phyloP scores from a whole-genome alignment of 2,113 vertebrate genomes.

The Archilochus colubris region DNA sequence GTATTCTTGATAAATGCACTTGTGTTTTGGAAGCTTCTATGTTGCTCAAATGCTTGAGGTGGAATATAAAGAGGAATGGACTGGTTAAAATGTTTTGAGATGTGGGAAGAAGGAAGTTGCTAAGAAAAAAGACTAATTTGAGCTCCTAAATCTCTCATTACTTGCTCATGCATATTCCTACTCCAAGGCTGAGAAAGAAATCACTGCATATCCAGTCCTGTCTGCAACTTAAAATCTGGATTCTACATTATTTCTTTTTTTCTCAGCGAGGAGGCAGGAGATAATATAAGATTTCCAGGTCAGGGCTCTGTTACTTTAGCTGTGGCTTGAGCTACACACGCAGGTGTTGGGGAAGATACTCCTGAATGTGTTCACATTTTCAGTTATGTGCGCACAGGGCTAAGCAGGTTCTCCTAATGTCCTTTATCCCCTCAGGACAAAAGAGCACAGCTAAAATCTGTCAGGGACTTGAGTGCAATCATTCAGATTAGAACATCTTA shows the following conservation, averaged over 20 bases:
- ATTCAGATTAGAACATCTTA: neutral
- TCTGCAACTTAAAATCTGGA: neutral
- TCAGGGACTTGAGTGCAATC: neutral
- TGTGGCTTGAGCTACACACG: neutral
- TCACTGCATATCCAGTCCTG: constrained; percentile 1
- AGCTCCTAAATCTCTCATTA: constrained; percentile 52
- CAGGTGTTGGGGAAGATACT: neutral
- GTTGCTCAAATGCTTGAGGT: constrained; percentile 21
- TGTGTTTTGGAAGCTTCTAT: neutral
- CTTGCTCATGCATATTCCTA: constrained; percentile 55
- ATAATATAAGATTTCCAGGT: neutral
- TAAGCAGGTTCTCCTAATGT: neutral
- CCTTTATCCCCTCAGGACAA: neutral
- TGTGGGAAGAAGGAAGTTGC: constrained; percentile 59
- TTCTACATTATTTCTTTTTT: neutral
- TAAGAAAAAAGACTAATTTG: constrained; percentile 56
- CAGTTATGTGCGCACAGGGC: neutral
- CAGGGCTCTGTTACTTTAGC: neutral
- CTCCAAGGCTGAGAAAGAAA: constrained; percentile 9
- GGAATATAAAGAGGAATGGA: constrained; percentile 43
- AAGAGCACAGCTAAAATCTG: neutral
- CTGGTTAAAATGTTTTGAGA: constrained; percentile 15
- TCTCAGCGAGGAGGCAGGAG: neutral
- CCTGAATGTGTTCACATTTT: neutral
- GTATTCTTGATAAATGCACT: neutral